These are phyloP conservation scores for Liopterus haemorrhoidalis DNA, from an alignment of 2,888 invertebrate genomes.

Conservation along the genomic window DNA sequence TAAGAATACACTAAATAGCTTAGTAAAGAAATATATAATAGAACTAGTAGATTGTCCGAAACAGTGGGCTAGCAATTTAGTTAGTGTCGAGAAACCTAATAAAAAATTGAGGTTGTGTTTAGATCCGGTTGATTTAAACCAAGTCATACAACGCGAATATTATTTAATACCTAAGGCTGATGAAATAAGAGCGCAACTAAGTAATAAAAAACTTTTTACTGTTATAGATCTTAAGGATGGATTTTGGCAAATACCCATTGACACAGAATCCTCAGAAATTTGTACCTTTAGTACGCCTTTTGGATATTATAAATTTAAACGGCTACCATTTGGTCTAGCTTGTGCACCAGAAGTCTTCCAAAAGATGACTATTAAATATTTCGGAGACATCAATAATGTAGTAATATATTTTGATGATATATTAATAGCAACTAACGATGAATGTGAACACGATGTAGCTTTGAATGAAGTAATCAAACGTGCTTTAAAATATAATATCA, in stretches of 20 bases:
- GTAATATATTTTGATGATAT: constrained; percentile 27
- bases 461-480: constrained; percentile 22
- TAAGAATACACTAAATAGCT: too few species aligned
- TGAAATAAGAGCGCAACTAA: constrained; percentile 20
- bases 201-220: constrained; percentile 21
- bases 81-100: too few species aligned
- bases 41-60: too few species aligned
- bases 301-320: constrained; percentile 19
- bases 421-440: constrained; percentile 19
- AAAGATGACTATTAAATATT: constrained; percentile 26
- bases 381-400: constrained; percentile 25
- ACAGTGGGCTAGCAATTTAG: too few species aligned
- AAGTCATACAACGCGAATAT: too few species aligned
- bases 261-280: constrained; percentile 14
- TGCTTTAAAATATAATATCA: constrained; percentile 22
- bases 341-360: constrained; percentile 30
- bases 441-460: constrained; percentile 26
- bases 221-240: constrained; percentile 26
- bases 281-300: constrained; percentile 16
- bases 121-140: too few species aligned
- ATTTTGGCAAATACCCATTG: constrained; percentile 24
- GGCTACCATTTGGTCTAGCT: constrained; percentile 26
- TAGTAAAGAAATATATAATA: constrained; percentile 22
- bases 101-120: too few species aligned
- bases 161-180: too few species aligned